phyloP scores from a whole-genome alignment of 2,113 vertebrate genomes.

The Colistium nudipinnis region DNA sequence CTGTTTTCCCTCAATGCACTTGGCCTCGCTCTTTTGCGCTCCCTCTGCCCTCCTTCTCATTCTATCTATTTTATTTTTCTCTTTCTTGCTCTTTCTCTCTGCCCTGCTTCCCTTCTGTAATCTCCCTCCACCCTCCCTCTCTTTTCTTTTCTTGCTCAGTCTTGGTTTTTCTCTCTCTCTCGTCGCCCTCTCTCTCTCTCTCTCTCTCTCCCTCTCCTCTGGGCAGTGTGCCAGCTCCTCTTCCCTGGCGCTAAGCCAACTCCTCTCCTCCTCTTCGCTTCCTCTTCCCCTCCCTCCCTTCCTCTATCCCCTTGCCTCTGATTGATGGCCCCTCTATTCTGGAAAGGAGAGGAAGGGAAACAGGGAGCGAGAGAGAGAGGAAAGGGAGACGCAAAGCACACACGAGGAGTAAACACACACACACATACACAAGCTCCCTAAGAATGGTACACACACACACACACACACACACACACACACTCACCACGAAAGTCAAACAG shows the following conservation, averaged over 20 bases:
- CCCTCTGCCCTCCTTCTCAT: constrained; percentile 42
- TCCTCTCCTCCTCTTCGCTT: constrained; percentile 45
- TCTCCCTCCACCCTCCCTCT: constrained; percentile 42
- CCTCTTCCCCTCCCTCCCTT: constrained; percentile 42
- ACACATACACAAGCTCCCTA: constrained; percentile 17
- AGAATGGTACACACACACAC: constrained; percentile 7
- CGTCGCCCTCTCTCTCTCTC: constrained; percentile 30
- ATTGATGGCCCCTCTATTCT: constrained; percentile 83
- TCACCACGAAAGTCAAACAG: constrained; percentile 41
- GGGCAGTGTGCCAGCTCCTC: constrained; percentile 76
- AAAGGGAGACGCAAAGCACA: constrained; percentile 49
- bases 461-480: constrained; percentile 20
- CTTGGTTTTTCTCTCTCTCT: constrained; percentile 36
- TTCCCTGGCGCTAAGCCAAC: constrained; percentile 73
- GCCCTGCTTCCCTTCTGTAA: constrained; percentile 55
- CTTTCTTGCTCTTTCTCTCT: constrained; percentile 53
- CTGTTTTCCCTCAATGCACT: constrained; percentile 61
- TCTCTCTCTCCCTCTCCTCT: constrained; percentile 46
- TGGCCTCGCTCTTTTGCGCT: constrained; percentile 64
- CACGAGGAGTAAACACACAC: constrained; percentile 26
- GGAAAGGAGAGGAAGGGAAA: constrained; percentile 77
- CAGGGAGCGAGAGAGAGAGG: constrained; percentile 41
- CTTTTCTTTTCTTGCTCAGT: constrained; percentile 61
- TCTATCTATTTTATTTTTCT: constrained; percentile 41
- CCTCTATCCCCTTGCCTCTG: constrained; percentile 72